Percentiles rank a stretch among this genome's conserved stretches.
Conservation (phyloP, 2,797 vertebrate genomes). For the Cryptoprocta ferox region DNA sequence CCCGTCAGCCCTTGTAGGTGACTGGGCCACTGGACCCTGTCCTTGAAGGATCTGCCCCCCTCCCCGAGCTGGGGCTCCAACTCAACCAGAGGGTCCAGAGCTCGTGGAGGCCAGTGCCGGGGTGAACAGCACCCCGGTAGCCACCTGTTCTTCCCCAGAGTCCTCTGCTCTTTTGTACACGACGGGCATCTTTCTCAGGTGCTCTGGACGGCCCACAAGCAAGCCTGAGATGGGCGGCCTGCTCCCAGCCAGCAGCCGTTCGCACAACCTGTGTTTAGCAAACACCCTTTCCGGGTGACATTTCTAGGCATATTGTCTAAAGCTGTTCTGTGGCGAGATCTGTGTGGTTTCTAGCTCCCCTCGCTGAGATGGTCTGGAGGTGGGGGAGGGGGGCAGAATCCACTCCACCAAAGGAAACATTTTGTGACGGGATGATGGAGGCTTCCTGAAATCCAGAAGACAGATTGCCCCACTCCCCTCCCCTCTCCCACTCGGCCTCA, state of each 20-base stretch:
- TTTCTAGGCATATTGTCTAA: background rate
- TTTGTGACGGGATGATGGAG: background rate
- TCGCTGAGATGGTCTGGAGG: accelerated
- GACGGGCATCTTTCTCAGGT: accelerated
- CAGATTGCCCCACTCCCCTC: accelerated
- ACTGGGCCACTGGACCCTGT: background rate
- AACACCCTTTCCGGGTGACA: background rate
- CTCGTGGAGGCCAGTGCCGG: accelerated
- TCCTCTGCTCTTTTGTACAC: accelerated
- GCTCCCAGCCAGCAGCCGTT: background rate
- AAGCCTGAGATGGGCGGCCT: too few species aligned
- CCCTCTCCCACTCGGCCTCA: background rate
- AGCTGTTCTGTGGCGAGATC: background rate
- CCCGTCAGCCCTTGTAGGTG: background rate
- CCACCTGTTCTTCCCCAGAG: accelerated
- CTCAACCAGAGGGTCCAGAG: background rate
- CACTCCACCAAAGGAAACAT: background rate
- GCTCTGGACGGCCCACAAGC: background rate
- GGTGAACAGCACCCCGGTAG: background rate
- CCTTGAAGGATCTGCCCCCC: background rate
- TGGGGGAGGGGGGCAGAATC: too few species aligned
- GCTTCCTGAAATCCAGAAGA: slow-evolving; percentile 28
- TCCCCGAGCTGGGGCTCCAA: background rate
- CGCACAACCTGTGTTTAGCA: background rate
- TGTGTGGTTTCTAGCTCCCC: background rate